Base-by-base conservation (phyloP, 2,113 vertebrate genomes). In the Jacana jacana region DNA sequence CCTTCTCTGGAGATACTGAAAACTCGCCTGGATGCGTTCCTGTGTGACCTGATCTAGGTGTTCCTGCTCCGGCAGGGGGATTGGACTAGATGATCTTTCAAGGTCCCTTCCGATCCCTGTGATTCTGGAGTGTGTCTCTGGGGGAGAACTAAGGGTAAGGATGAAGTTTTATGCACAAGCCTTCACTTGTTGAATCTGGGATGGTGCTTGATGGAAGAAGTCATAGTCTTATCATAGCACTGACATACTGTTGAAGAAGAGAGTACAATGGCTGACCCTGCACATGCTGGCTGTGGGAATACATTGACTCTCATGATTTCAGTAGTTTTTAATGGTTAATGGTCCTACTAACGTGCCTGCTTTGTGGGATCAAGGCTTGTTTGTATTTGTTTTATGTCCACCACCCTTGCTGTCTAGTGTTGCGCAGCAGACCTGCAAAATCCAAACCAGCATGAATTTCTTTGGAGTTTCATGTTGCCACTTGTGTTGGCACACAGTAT, bases 171-270 rank as follows among this genome's bases (percentile, higher is more conserved):
- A 20, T 27, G 49, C 23, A 24, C 42, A 9, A 92, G 4, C 35
- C 54, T 69, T 86, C 3, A 3, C 31, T 66, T 63, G 5, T 23
- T 81, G 70, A 81, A n/a, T 30, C 9, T 22, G 25, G 31, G 25
- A 15, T 48, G 27, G 33, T 19, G 28, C 42, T 60, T 11, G 12
- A 23, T 88, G 35, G 31, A 68, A 61, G 37, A 65, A 57, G 65
- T 17, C 4, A 4, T 8, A 17, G 22, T 30, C 10, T 81, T 4
- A 8, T n/a, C 1, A 0, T 60, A 44, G 51, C 40, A 23, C 37
- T 20, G n/a, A 10, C 8, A 1, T 24, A 3, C 11, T 35, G 13
- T 13, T 66, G 70, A 51, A 37, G 37, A 54, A 6, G 61, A 66
- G 19, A 33, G 37, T 27, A 20, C 64, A 35, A 42, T 7, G 28